Percentiles rank a stretch among this genome's conserved stretches.
phyloP scores from a whole-genome alignment of 2,888 invertebrate species.

The Sarcophaga variegata region DNA sequence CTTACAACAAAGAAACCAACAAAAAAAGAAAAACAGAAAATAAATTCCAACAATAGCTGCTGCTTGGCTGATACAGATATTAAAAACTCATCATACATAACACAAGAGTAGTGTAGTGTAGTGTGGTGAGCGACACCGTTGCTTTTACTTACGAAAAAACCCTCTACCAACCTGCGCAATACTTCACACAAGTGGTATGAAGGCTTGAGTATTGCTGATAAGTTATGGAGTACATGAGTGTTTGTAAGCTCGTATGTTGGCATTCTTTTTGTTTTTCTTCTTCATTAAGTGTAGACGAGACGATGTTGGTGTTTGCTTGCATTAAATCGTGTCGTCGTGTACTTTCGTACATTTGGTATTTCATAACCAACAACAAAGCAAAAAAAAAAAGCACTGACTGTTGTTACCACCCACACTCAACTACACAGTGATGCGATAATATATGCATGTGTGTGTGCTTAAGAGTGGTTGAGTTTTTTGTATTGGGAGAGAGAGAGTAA shows the following conservation, averaged over 20 bases:
- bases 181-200: constrained; percentile 48
- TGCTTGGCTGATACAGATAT: constrained; percentile 2
- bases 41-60: neutral
- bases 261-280: neutral
- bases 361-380: constrained; percentile 40
- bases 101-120: too few species aligned
- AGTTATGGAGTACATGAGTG: neutral
- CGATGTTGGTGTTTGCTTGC: neutral
- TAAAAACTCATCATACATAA: neutral
- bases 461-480: neutral
- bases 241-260: neutral
- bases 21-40: neutral
- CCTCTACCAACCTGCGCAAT: constrained; percentile 67
- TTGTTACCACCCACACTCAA: constrained; percentile 69
- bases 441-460: neutral
- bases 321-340: constrained; percentile 2
- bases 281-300: neutral
- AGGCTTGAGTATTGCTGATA: neutral
- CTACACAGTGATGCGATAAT: constrained; percentile 26
- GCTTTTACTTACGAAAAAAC: constrained; percentile 42
- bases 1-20: neutral
- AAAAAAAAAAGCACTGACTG: neutral
- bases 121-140: constrained; percentile 31
- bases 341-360: constrained; percentile 42
- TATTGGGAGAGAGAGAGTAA: neutral